Conservation (phyloP, 2,113 vertebrate genomes). For the Sisor rabdophorus region DNA sequence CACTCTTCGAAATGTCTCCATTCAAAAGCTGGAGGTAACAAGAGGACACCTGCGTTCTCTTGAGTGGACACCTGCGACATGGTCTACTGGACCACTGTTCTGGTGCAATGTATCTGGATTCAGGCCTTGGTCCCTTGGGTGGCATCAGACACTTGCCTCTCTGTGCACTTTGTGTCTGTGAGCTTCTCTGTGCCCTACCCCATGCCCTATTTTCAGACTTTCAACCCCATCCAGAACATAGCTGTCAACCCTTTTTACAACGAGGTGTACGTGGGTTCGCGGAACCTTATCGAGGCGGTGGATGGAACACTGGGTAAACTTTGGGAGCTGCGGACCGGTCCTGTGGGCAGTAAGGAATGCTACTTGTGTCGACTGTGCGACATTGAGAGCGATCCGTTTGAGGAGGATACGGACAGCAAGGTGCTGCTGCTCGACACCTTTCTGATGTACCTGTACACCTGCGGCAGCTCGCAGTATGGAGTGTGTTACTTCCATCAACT, state of each 20-base stretch:
- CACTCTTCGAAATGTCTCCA: conserved; percentile 54
- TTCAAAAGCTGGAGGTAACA: conserved; percentile 60
- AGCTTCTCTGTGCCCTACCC: conserved; percentile 77
- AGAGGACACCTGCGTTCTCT: conserved; percentile 32
- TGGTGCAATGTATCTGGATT: conserved; percentile 65
- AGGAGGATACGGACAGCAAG: conserved; percentile 74
- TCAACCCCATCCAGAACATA: conserved; percentile 77
- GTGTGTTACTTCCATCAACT: conserved; percentile 84
- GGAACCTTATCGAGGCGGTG: conserved; percentile 80
- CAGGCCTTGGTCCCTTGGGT: conserved; percentile 59
- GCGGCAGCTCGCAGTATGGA: conserved; percentile 78
- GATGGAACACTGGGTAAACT: conserved; percentile 67
- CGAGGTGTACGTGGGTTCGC: conserved; percentile 79
- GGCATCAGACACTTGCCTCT: conserved; percentile 65
- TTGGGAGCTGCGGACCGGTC: conserved; percentile 77
- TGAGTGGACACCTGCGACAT: conserved; percentile 70
- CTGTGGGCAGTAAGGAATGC: conserved; percentile 74
- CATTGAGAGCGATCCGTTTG: conserved; percentile 54
- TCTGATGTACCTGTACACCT: conserved; percentile 81
- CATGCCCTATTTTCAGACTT: conserved; percentile 72
- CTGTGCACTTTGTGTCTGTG: conserved; percentile 61
- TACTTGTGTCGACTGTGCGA: conserved; percentile 74
- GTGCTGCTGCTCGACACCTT: conserved; percentile 79
- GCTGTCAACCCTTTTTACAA: conserved; percentile 67
- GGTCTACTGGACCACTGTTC: conserved; percentile 60